Base-by-base conservation (phyloP, 2,888 invertebrate species). In the Andrena marginata region DNA sequence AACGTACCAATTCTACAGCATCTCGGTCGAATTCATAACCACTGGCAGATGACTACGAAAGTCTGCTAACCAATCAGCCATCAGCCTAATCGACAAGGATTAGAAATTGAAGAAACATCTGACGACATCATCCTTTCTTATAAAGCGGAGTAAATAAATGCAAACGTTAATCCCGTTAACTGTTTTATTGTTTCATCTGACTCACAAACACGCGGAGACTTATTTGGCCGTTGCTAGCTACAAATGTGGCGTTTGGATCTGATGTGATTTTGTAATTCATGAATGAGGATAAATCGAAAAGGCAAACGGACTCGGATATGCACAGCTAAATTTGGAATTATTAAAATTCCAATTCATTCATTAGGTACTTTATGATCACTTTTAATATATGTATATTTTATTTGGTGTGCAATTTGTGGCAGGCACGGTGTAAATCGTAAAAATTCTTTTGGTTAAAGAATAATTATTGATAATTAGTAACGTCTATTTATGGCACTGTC, bases 401-500 rank as follows among this genome's bases (percentile, higher is more conserved):
- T 23, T 54, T 54, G 54, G 7, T 3, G 20, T 8, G 8, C 8
- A 23, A 54, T 13, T 51, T 13, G 13, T 13, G 13, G 5, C 8
- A 8, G 13, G 8, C 8, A 20, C 13, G 1, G 16, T 31, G 4
- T 20, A 23, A 29, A 51, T 35, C 54, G 6, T 16, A 23, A 16
- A 51, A 20, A 42, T 6, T 59, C 23, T 7, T 10, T 26, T 26
- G 8, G 4, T 59, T 20, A 13, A 51, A n/a, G 16, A 56, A 16
- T 42, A 51, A n/a, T 48, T 49, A 68, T 54, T n/a, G 26, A 62
- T 77, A 49, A 26, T 35, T 59, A 29, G 13, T 35, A 35, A 35
- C 5, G 33, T 8, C 48, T 65, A 33, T 49, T 75, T 71, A 71
- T 56, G 13, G 63, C 54, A 42, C 56, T 49, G 49, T 77, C 48